These are phyloP conservation scores for Microctenopoma stevenorrisi DNA, from an alignment of 2,797 vertebrate genomes.

Conservation along the genomic window DNA sequence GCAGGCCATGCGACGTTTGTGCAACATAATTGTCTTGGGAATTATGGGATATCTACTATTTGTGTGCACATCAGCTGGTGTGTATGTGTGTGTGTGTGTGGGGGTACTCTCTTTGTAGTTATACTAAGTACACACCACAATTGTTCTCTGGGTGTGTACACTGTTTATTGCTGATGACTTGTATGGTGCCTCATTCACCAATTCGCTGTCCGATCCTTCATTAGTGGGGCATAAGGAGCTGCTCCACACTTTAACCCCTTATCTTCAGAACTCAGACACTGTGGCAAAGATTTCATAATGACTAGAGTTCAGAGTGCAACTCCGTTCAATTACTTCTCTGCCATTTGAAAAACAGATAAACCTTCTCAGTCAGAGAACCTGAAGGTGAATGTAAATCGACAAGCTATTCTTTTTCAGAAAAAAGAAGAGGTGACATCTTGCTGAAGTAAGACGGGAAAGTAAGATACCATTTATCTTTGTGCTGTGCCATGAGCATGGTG, in stretches of 20 bases:
- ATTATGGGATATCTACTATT: constrained; percentile 35
- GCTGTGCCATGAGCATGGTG: constrained; percentile 41
- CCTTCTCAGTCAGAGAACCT: constrained; percentile 34
- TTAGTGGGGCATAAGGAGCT: constrained; percentile 54
- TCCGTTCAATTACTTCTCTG: constrained; percentile 59
- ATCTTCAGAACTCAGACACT: constrained; percentile 63
- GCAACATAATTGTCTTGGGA: constrained; percentile 62
- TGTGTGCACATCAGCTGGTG: constrained; percentile 32
- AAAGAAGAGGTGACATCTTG: constrained; percentile 36
- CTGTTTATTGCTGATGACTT: constrained; percentile 60
- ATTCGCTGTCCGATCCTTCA: constrained; percentile 49
- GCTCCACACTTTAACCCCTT: constrained; percentile 43
- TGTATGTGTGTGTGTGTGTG: constrained; percentile 18
- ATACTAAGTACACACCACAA: constrained; percentile 35
- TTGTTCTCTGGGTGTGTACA: constrained; percentile 47
- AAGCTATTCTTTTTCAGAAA: constrained; percentile 33
- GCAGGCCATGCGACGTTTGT: constrained; percentile 45
- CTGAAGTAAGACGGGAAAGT: constrained; percentile 51
- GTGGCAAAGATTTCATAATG: constrained; percentile 66
- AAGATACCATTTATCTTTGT: constrained; percentile 47
- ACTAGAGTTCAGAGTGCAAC: constrained; percentile 64
- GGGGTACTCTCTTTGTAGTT: constrained; percentile 35
- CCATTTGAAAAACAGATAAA: constrained; percentile 43
- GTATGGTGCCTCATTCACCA: constrained; percentile 50
- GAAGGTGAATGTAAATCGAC: constrained; percentile 3